Conservation (phyloP, 2,797 vertebrate genomes). For the Adelosebastes latens region DNA sequence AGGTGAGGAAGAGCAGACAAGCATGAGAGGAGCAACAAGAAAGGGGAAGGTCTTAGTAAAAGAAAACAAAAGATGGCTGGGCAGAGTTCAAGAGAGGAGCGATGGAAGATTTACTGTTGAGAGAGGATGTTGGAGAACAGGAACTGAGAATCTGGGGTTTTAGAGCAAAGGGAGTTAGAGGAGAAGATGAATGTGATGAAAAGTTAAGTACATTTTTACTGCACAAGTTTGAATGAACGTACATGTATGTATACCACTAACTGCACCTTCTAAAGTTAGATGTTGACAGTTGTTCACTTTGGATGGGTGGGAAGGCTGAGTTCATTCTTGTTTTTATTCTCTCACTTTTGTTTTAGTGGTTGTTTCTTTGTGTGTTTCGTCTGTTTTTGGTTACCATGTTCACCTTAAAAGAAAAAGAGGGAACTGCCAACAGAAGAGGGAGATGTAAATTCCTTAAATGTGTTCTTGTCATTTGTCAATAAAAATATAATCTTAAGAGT, state of each 20-base stretch:
- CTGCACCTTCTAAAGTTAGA: neutral
- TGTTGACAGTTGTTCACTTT: neutral
- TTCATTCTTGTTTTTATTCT: neutral
- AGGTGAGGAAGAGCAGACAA: constrained; percentile 33
- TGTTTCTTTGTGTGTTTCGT: neutral
- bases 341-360: neutral
- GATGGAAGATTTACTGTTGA: neutral
- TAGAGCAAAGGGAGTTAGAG: neutral
- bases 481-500: neutral
- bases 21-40: constrained; percentile 32
- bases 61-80: constrained; percentile 27
- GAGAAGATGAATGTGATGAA: neutral
- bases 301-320: fast-evolving
- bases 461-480: neutral
- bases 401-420: neutral
- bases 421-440: neutral
- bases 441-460: neutral
- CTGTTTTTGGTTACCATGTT: neutral
- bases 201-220: neutral
- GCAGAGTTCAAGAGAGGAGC: neutral
- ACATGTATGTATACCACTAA: neutral
- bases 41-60: neutral
- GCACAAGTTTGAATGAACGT: neutral
- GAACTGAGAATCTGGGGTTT: neutral
- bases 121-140: neutral